phyloP scores from a whole-genome alignment of 1,140 invertebrate genomes.

The Zaprionus gabonicus region DNA sequence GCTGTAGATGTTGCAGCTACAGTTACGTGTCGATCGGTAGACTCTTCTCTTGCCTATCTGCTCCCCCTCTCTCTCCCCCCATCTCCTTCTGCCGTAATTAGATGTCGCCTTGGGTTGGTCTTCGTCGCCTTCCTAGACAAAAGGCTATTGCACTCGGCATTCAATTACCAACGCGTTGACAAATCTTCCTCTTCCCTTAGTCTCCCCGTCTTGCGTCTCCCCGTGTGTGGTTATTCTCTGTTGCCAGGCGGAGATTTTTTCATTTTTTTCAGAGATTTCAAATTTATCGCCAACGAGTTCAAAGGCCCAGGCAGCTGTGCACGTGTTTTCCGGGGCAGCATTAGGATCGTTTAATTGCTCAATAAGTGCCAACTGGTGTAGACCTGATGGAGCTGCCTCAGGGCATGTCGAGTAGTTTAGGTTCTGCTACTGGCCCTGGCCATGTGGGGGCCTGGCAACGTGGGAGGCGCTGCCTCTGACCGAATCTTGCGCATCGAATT shows the following conservation, averaged over 20 bases:
- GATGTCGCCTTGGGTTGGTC: conserved; percentile 53
- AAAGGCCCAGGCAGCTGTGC: conserved; percentile 40
- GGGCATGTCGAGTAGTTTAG: conserved; percentile 18
- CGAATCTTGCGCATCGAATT: conserved; percentile 11
- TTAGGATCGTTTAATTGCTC: conserved; percentile 61
- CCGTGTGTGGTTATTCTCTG: conserved; percentile 8
- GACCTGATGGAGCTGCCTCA: conserved; percentile 13
- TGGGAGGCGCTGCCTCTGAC: conserved; percentile 32
- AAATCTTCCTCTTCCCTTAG: conserved; percentile 13
- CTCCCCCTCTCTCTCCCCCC: too few relatives aligned
- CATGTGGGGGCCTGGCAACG: conserved; percentile 31
- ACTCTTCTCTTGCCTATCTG: background rate
- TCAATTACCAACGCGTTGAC: conserved; percentile 70
- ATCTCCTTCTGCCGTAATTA: conserved; percentile 40
- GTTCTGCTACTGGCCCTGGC: conserved; percentile 12
- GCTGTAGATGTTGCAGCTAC: conserved; percentile 29
- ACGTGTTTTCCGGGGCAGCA: conserved; percentile 36
- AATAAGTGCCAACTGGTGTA: conserved; percentile 60
- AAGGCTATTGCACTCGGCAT: conserved; percentile 69
- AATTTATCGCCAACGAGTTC: conserved; percentile 37
- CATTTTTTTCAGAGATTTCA: conserved; percentile 7
- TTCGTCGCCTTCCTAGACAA: conserved; percentile 40
- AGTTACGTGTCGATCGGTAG: conserved; percentile 47
- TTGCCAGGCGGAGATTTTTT: conserved; percentile 22
- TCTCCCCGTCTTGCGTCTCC: background rate